phyloP scores from a whole-genome alignment of 23 tunicate genomes.

The Ascidia mentula region DNA sequence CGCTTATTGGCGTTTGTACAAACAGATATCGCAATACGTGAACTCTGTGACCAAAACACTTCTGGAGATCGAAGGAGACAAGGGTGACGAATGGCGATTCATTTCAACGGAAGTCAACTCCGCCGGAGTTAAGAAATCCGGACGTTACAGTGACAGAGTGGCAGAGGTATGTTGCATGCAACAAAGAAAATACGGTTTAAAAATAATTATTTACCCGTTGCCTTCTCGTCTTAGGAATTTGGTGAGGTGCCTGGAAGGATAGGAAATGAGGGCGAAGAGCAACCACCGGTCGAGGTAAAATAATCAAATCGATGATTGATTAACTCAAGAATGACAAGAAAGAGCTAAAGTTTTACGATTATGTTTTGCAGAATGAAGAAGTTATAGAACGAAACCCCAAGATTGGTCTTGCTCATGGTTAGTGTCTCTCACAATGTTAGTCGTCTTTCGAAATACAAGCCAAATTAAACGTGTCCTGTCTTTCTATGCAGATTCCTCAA shows the following conservation, averaged over 20 bases:
- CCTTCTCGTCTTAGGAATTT: not conserved
- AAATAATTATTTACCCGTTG: not conserved
- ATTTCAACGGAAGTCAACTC: slow-evolving; percentile 60
- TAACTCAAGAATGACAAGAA: too few species aligned
- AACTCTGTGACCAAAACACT: slow-evolving; percentile 28
- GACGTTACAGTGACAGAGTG: not conserved
- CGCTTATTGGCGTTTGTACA: not conserved
- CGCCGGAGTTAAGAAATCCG: slow-evolving; percentile 23
- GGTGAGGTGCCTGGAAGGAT: not conserved
- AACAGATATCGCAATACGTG: slow-evolving; percentile 48
- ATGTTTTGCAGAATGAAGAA: not conserved
- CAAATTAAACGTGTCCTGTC: too few species aligned
- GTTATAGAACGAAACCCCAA: not conserved
- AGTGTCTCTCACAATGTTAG: too few species aligned
- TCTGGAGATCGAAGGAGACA: slow-evolving; percentile 58
- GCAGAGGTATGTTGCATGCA: not conserved
- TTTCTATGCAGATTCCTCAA: not conserved
- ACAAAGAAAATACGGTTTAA: not conserved
- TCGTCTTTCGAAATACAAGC: too few species aligned
- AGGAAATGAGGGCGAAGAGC: not conserved
- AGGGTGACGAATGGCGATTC: slow-evolving; percentile 63
- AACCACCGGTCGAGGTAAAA: not conserved
- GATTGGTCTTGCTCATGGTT: not conserved
- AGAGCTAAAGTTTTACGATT: too few species aligned
- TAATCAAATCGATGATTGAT: not conserved